Base-by-base conservation (phyloP, 2,888 invertebrate genomes). In the Micropterix aruncella region DNA sequence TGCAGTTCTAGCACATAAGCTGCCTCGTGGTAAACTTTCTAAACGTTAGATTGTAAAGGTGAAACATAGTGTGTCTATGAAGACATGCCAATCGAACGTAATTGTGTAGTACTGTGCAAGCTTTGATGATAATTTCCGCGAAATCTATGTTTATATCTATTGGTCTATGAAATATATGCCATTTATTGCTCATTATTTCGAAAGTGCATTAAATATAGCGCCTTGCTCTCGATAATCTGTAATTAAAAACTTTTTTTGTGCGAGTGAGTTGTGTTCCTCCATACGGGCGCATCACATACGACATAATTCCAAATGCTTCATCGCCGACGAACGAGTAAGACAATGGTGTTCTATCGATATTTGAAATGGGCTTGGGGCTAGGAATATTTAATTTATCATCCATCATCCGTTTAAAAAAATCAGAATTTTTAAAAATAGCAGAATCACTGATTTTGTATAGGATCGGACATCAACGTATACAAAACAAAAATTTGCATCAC, bases 281-380 rank as follows among this genome's bases (percentile, higher is more conserved):
- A n/a, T n/a, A 12, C 12, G 40, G 44, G 16, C 47, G 38, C 41
- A 41, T 47, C 18, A 47, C n/a, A 44, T 41, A 38, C 17, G 37
- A 37, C 47, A 42, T 44, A 3, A 47, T n/a, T 39, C 44, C 44
- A 44, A 47, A 42, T 19, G 42, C 44, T n/a, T n/a, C 44, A 47
- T 47, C 46, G 44, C n/a, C n/a, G n/a, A n/a, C n/a, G n/a, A n/a
- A n/a, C n/a, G n/a, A n/a, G n/a, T 46, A 37, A 46, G 46, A 46
- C 27, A 46, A 38, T 44, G 44, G 42, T 40, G 44, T 48, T 41
- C 12, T 37, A 18, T 44, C 38, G 27, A 41, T 38, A 27, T 46
- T 38, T 16, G 41, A 38, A 38, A 46, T 41, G n/a, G 41, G 46
- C 27, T 38, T 44, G 12, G 44, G 46, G 7, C 38, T 41, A 38